Evolutionary conservation across 2,888 invertebrate species (phyloP).

Genomic region (Mythimna impura): DNA sequence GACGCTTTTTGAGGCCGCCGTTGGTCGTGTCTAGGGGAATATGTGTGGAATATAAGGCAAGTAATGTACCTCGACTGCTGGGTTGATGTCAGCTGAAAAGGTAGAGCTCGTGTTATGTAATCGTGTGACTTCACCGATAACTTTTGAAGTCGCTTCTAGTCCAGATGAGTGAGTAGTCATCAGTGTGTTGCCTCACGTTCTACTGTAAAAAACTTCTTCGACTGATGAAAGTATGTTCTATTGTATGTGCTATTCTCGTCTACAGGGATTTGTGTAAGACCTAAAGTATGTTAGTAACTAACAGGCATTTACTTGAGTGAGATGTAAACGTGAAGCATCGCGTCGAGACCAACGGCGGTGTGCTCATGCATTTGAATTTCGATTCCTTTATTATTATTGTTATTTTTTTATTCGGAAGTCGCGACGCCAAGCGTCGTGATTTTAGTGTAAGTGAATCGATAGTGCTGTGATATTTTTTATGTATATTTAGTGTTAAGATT

Average conservation of each 20-base stretch:
- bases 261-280: slow-evolving; percentile 52
- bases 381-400: slow-evolving; percentile 84
- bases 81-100: slow-evolving; percentile 29
- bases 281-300: slow-evolving; percentile 40
- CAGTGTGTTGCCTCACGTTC: slow-evolving; percentile 45
- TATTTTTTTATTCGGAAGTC: slow-evolving; percentile 75
- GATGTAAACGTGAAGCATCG: slow-evolving; percentile 29
- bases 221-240: slow-evolving; percentile 27
- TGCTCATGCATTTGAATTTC: slow-evolving; percentile 84
- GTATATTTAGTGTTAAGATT: slow-evolving; percentile 87
- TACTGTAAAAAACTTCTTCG: slow-evolving; percentile 41
- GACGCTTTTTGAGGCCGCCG: slow-evolving; percentile 76
- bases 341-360: slow-evolving; percentile 71
- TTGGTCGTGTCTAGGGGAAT: slow-evolving; percentile 50
- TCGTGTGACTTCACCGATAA: slow-evolving; percentile 33
- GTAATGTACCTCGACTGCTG: slow-evolving; percentile 27
- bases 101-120: slow-evolving; percentile 24
- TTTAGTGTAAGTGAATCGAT: slow-evolving; percentile 90
- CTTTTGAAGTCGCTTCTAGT: slow-evolving; percentile 54
- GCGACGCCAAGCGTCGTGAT: slow-evolving; percentile 84
- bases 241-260: slow-evolving; percentile 28
- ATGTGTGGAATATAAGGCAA: slow-evolving; percentile 39
- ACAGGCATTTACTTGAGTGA: slow-evolving; percentile 34
- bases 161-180: slow-evolving; percentile 52
- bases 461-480: slow-evolving; percentile 90